Percentiles rank a stretch among this genome's conserved stretches.
Evolutionary conservation across 1,140 invertebrate genomes (phyloP).

Genomic region (Drosophila quadrilineata): DNA sequence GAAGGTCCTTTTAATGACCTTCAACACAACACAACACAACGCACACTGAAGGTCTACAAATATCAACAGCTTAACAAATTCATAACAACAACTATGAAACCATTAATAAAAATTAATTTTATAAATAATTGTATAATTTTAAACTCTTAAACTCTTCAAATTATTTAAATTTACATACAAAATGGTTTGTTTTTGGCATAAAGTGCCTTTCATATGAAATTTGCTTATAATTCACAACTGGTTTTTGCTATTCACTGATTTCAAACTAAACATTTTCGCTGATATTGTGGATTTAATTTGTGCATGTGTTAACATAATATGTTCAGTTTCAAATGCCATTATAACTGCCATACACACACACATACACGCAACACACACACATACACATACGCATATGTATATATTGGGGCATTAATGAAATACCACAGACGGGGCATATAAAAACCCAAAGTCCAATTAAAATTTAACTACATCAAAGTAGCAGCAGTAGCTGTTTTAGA

Average conservation of each 20-base stretch:
- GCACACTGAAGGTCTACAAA: too few relatives aligned
- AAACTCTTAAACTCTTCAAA: too few relatives aligned
- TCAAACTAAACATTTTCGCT: neutral
- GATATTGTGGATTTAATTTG: neutral
- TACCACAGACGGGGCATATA: constrained; percentile 66
- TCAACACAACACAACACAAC: too few relatives aligned
- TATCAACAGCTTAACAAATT: too few relatives aligned
- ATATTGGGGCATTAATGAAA: constrained; percentile 51
- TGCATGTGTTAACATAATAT: constrained; percentile 33
- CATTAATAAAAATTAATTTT: too few relatives aligned
- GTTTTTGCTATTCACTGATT: neutral
- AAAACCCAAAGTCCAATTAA: constrained; percentile 80
- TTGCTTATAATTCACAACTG: too few relatives aligned
- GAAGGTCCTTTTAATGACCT: neutral
- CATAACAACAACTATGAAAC: too few relatives aligned
- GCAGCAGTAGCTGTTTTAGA: constrained; percentile 61
- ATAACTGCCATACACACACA: constrained; percentile 3
- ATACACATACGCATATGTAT: constrained; percentile 12
- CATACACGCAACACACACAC: neutral
- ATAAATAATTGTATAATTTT: too few relatives aligned
- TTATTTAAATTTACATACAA: too few relatives aligned
- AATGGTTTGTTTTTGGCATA: too few relatives aligned
- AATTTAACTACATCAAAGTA: constrained; percentile 81
- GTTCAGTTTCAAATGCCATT: constrained; percentile 38
- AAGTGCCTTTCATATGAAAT: too few relatives aligned